Percentiles rank a stretch among this genome's conserved stretches.
These are phyloP conservation scores for Myiozetetes cayanensis DNA, from an alignment of 2,113 vertebrate genomes.

Conservation along the genomic window DNA sequence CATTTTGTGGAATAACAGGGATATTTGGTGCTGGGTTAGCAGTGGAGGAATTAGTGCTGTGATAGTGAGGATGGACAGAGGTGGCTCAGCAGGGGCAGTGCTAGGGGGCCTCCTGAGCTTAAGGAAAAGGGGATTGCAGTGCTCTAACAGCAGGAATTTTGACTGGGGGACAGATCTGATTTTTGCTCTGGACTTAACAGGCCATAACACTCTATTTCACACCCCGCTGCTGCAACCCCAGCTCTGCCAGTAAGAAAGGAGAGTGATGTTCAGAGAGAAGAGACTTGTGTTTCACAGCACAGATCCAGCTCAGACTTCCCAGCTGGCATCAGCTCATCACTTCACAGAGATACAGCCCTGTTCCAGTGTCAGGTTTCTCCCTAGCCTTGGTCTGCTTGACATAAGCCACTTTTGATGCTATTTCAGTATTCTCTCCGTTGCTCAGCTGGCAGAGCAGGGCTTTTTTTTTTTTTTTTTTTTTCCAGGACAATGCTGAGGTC, in stretches of 20 bases:
- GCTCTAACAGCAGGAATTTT: neutral
- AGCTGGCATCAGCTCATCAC: constrained; percentile 27
- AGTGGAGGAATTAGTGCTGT: neutral
- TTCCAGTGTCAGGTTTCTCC: constrained; percentile 24
- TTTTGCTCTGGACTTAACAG: neutral
- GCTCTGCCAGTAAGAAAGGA: neutral
- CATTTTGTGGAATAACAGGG: neutral
- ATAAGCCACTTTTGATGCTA: constrained; percentile 1
- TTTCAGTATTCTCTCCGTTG: neutral
- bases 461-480: neutral
- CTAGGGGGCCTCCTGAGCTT: neutral
- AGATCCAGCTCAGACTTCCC: neutral
- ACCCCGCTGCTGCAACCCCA: fast-evolving
- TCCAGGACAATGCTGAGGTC: neutral
- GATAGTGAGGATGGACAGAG: neutral
- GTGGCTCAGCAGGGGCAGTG: neutral
- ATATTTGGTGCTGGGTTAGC: neutral
- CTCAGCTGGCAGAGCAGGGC: neutral
- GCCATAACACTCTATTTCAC: neutral
- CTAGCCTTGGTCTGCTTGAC: neutral
- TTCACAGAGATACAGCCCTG: neutral
- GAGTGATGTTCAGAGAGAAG: neutral
- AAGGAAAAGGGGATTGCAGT: neutral
- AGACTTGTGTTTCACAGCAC: neutral
- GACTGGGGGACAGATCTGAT: neutral